Conservation (phyloP, 2,113 vertebrate genomes). For the Hemiprocne comata region DNA sequence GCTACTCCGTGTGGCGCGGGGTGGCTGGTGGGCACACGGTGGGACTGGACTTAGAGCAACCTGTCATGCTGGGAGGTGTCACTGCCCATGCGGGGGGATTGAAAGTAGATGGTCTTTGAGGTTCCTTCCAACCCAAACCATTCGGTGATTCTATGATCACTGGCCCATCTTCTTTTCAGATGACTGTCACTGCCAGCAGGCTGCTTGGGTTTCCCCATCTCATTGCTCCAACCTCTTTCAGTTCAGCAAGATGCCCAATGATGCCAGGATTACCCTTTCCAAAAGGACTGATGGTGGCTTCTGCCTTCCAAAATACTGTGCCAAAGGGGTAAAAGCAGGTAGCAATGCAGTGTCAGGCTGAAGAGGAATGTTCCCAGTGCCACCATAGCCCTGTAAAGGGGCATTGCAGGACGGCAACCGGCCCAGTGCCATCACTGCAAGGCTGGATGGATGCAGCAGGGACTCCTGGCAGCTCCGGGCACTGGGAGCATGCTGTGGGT, state of each 20-base stretch:
- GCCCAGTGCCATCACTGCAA: rapidly evolving
- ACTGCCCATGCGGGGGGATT: no score
- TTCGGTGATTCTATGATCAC: no score
- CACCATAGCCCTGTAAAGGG: background rate
- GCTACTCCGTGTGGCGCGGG: no score
- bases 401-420: background rate
- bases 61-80: no score
- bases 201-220: background rate
- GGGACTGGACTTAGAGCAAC: no score
- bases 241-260: background rate
- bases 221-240: background rate
- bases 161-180: background rate
- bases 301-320: background rate
- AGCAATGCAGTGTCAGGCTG: background rate
- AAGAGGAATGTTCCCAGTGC: background rate
- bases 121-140: no score
- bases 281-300: background rate
- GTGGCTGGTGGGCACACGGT: no score
- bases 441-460: background rate
- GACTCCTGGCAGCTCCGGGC: background rate
- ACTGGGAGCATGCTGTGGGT: background rate
- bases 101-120: no score
- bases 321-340: background rate
- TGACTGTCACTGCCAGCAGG: background rate
- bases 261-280: background rate